These are phyloP conservation scores for Yasuhikotakia modesta DNA, from an alignment of 2,797 vertebrate genomes.

Conservation along the genomic window DNA sequence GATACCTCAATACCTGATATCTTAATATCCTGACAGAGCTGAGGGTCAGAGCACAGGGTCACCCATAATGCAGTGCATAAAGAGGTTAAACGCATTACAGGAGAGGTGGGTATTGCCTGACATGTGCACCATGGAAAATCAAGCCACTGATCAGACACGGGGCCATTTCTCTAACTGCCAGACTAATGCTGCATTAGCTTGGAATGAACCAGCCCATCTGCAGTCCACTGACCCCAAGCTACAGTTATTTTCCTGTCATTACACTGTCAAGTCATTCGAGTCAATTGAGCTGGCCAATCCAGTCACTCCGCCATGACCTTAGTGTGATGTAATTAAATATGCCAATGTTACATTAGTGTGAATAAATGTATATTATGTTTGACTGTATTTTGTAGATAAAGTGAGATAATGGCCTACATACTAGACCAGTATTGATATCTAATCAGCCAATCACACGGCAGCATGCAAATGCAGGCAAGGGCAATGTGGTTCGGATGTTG, in stretches of 20 bases:
- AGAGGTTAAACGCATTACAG: slow-evolving; percentile 41
- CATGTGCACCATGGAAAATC: slow-evolving; percentile 13
- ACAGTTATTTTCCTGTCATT: slow-evolving; percentile 30
- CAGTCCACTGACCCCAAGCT: slow-evolving; percentile 23
- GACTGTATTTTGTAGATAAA: not conserved
- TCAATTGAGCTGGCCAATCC: slow-evolving; percentile 2
- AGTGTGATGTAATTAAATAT: slow-evolving; percentile 17
- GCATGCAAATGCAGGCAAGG: too few relatives aligned
- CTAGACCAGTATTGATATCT: not conserved
- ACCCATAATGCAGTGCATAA: slow-evolving; percentile 24
- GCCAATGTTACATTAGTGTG: not conserved
- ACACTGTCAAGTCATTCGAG: slow-evolving; percentile 24
- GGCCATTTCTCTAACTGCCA: slow-evolving; percentile 25
- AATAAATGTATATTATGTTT: not conserved
- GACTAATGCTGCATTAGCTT: slow-evolving; percentile 37
- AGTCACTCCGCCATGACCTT: slow-evolving; percentile 12
- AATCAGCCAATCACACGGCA: not conserved
- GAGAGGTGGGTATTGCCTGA: slow-evolving; percentile 32
- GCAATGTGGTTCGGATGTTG: not conserved
- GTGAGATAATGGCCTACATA: not conserved
- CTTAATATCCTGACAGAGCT: slow-evolving; percentile 9
- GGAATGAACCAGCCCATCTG: slow-evolving; percentile 26
- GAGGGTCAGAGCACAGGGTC: slow-evolving; percentile 21
- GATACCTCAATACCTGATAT: not conserved
- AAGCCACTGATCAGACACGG: slow-evolving; percentile 28